Base-by-base conservation (phyloP, 1,140 invertebrate species). In the Anoplophora glabripennis region DNA sequence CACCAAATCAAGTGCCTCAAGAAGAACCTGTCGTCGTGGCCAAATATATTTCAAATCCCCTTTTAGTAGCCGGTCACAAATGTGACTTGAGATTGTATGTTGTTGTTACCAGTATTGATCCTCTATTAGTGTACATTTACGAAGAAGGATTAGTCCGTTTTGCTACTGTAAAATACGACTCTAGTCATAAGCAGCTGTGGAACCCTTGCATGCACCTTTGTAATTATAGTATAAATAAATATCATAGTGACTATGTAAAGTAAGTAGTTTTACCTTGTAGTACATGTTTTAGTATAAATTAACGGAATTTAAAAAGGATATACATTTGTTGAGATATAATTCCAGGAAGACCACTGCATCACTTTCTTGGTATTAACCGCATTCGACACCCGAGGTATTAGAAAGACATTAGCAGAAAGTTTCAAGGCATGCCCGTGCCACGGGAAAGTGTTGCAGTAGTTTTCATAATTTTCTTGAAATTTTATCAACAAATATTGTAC, bases 61-160 rank as follows among this genome's bases (percentile, higher is more conserved):
- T 97, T n/a, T 80, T 97, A 48, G 92, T 98, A 42, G 93, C 96
- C 66, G 94, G 93, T 1, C 93, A 95, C 76, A 98, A 98, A 76
- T 98, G 95, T 69, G 92, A 94, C 78, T 77, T 94, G 21, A 81
- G 92, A 34, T 77, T 94, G 2, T 94, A 94, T 72, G 90, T 93
- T 34, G 85, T 86, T 53, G 89, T 94, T 1, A 92, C 90, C 12
- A 91, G 86, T 51, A 91, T 90, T 65, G 88, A 91, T 78, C 92
- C 92, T 0, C 76, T 94, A 0, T 78, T 92, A 37, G 86, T 93
- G 63, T 94, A 94, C 72, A 78, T 93, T 18, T 94, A 93, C 71
- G 89, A 92, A 65, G 91, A 93, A 74, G 92, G 91, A 10, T 79
- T 94, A 12, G 91, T 93, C 4, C 78, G 92, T 63, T 89, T 92